phyloP scores from a whole-genome alignment of 2,888 invertebrate species.

The Anoncus sp. region DNA sequence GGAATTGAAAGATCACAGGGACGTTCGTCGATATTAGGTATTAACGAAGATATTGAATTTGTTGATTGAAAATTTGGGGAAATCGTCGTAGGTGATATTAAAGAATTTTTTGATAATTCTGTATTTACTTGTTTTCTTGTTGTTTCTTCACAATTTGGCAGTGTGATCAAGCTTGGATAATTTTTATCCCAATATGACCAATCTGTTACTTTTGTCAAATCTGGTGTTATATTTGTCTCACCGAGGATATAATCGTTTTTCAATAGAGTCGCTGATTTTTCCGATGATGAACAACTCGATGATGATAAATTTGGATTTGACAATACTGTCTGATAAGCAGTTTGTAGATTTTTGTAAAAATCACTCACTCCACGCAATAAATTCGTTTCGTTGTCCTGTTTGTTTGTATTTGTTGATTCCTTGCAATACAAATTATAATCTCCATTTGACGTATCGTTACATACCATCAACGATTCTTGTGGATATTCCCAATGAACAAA shows the following conservation, averaged over 20 bases:
- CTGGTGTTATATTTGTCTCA: neutral
- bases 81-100: neutral
- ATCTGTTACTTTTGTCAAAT: constrained; percentile 36
- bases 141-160: constrained; percentile 42
- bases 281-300: neutral
- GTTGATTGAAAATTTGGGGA: neutral
- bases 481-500: constrained; percentile 74
- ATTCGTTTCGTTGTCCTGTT: constrained; percentile 52
- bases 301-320: constrained; percentile 19
- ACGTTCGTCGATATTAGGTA: constrained; percentile 10
- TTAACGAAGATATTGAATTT: constrained; percentile 3
- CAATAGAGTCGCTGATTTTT: neutral
- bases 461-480: constrained; percentile 76
- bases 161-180: constrained; percentile 26
- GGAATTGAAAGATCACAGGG: constrained; percentile 45
- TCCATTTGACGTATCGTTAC: constrained; percentile 61
- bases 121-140: neutral
- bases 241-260: constrained; percentile 10
- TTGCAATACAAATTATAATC: constrained; percentile 58
- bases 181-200: constrained; percentile 42
- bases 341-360: constrained; percentile 57
- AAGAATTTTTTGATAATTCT: neutral
- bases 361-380: constrained; percentile 52
- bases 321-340: constrained; percentile 40
- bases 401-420: constrained; percentile 33